phyloP scores from a whole-genome alignment of 2,113 vertebrate species.

The Myrmecophaga tridactyla region DNA sequence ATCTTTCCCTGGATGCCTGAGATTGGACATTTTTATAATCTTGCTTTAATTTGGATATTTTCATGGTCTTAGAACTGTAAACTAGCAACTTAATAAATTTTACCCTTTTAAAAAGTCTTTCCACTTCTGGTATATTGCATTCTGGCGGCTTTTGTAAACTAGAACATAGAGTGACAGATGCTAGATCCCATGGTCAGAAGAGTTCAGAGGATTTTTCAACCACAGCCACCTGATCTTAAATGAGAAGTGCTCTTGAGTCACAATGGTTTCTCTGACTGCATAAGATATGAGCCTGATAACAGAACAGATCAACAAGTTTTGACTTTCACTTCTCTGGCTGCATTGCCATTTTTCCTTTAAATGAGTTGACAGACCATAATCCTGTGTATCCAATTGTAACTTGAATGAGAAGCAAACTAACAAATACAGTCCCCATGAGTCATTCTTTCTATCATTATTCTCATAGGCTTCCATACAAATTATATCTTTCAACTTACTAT shows the following conservation, averaged over 20 bases:
- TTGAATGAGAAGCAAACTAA: slow-evolving; percentile 63
- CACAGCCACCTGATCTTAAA: slow-evolving; percentile 21
- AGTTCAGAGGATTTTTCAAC: slow-evolving; percentile 12
- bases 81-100: too few species aligned
- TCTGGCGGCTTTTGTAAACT: too few species aligned
- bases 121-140: too few species aligned
- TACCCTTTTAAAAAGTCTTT: too few species aligned
- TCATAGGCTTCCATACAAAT: slow-evolving; percentile 35
- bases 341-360: slow-evolving; percentile 77
- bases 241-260: slow-evolving; percentile 31
- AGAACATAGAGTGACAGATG: background rate
- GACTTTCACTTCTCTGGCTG: slow-evolving; percentile 77
- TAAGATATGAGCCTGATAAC: slow-evolving; percentile 71
- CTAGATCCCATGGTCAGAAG: background rate
- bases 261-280: slow-evolving; percentile 66
- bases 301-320: slow-evolving; percentile 76
- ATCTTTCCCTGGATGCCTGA: too few species aligned
- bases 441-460: slow-evolving; percentile 27
- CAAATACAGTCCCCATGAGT: slow-evolving; percentile 33
- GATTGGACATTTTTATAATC: too few species aligned
- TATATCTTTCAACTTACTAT: slow-evolving; percentile 37
- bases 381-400: slow-evolving; percentile 70
- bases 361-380: slow-evolving; percentile 72
- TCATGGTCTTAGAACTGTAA: too few species aligned
- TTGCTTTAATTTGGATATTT: too few species aligned